Percentiles rank a stretch among this genome's conserved stretches.
These are phyloP conservation scores for Premnoplex brunnescens DNA, from an alignment of 2,797 vertebrate species.

Conservation along the genomic window DNA sequence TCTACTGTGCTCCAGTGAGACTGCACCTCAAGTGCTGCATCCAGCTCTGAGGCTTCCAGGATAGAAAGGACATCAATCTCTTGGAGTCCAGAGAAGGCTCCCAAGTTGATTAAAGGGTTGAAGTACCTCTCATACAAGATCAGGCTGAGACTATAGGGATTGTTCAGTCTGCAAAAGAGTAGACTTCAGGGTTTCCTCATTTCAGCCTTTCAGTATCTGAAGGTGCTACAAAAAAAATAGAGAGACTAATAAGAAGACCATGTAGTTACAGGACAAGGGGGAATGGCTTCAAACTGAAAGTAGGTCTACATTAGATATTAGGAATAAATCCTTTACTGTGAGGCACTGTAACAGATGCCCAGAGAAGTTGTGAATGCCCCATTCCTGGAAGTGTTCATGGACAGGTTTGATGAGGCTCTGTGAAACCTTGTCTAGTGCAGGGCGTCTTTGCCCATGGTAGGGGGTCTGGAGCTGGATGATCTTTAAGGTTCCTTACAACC, in stretches of 20 bases:
- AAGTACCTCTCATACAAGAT: no score
- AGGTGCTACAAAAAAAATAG: neutral
- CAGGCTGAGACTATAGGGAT: no score
- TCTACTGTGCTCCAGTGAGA: neutral
- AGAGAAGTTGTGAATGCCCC: neutral
- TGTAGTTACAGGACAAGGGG: neutral
- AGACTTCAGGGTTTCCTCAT: no score
- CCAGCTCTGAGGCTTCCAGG: neutral
- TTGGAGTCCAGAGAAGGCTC: no score
- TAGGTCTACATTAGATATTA: neutral
- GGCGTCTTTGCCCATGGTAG: no score
- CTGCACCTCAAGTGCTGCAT: neutral
- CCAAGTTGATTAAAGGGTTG: no score
- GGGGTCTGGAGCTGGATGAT: neutral
- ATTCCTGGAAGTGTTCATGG: neutral
- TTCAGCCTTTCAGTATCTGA: no score
- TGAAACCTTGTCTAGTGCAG: neutral
- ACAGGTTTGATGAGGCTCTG: neutral
- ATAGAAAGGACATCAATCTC: neutral
- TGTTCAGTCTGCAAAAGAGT: no score
- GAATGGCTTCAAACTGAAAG: accelerated
- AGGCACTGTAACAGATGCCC: neutral
- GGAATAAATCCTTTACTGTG: neutral
- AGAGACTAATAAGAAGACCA: neutral
- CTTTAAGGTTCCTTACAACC: neutral